Evolutionary conservation across 2,113 vertebrate species (phyloP).

Genomic region (Ondatra zibethicus): DNA sequence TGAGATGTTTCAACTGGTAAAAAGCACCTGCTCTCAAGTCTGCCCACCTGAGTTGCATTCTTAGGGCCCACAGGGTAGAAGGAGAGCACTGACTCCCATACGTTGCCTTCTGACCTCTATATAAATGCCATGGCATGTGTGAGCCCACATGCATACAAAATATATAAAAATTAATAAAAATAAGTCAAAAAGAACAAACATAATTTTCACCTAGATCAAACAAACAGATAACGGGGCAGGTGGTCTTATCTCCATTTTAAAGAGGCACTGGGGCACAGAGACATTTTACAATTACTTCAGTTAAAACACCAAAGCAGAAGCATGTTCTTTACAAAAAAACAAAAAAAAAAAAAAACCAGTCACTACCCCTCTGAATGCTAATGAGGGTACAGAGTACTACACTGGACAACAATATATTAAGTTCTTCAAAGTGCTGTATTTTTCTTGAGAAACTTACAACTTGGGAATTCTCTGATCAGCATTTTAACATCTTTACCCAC

Average conservation of each 20-base stretch:
- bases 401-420: not conserved
- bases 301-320: slow-evolving; percentile 13
- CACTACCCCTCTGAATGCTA: not conserved
- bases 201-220: not conserved
- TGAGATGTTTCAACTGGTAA: not conserved
- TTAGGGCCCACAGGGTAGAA: not conserved
- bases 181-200: not conserved
- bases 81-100: not conserved
- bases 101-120: not conserved
- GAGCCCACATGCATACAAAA: not conserved
- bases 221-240: not conserved
- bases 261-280: not conserved
- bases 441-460: not conserved
- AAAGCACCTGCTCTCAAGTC: not conserved
- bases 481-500: not conserved
- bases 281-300: not conserved
- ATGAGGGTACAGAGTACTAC: not conserved
- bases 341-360: not conserved
- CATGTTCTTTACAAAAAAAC: not conserved
- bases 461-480: not conserved
- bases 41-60: no score
- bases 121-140: not conserved
- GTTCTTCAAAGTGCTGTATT: not conserved
- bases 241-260: not conserved
- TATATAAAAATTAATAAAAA: not conserved